Percentiles rank a stretch among this genome's conserved stretches.
Conservation (phyloP, 2,797 vertebrate species). For the Darevskia nairensis region DNA sequence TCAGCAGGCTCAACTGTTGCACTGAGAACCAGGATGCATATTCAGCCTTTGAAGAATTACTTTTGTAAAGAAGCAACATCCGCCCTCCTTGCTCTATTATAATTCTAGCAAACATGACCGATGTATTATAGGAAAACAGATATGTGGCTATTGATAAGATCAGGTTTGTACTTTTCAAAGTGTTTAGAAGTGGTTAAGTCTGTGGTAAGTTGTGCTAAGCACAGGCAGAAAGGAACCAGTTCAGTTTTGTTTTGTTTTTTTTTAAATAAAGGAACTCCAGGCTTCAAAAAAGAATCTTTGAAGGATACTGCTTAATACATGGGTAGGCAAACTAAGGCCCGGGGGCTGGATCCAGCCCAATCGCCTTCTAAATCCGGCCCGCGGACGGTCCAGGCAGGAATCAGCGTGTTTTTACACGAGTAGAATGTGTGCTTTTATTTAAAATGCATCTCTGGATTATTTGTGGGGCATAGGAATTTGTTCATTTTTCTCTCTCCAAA, state of each 20-base stretch:
- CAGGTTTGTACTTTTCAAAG: not conserved
- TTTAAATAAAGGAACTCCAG: not conserved
- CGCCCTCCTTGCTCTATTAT: not conserved
- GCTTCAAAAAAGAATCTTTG: not conserved
- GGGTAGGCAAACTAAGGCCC: too few relatives aligned
- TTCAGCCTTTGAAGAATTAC: not conserved
- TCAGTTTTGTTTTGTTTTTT: not conserved
- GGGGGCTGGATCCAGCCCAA: too few relatives aligned
- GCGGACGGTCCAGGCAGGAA: too few relatives aligned
- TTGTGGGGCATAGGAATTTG: too few relatives aligned
- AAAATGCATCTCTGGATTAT: too few relatives aligned
- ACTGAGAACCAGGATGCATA: slow-evolving; percentile 5
- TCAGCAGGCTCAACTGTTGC: slow-evolving; percentile 43
- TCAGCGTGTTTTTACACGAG: too few relatives aligned
- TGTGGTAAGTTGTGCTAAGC: not conserved
- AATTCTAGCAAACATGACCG: not conserved
- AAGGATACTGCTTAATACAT: not conserved
- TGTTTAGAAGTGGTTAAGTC: not conserved
- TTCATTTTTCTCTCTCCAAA: too few relatives aligned
- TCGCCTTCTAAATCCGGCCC: too few relatives aligned
- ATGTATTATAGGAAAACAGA: fast-evolving
- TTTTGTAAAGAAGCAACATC: slow-evolving; percentile 1
- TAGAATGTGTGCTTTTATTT: too few relatives aligned
- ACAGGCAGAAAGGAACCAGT: not conserved
- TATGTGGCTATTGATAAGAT: not conserved